Conservation (phyloP, 2,113 vertebrate genomes). For the Leiothrix lutea region DNA sequence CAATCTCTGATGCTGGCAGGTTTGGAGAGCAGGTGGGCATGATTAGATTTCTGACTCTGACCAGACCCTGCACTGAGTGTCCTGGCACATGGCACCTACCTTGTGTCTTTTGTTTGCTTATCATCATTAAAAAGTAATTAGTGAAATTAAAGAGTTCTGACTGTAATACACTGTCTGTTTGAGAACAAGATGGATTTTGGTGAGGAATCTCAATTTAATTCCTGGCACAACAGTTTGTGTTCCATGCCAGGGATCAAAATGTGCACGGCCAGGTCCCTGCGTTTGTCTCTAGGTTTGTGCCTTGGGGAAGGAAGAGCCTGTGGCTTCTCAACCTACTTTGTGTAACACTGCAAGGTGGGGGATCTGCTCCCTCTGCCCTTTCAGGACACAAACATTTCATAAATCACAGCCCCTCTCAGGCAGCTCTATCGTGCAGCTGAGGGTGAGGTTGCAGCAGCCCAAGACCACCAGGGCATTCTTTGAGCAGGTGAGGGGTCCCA, state of each 20-base stretch:
- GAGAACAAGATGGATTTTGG: neutral
- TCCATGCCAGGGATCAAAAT: neutral
- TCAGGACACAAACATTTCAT: neutral
- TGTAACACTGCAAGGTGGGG: neutral
- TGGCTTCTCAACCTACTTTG: neutral
- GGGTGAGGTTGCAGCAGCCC: neutral
- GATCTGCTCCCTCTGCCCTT: neutral
- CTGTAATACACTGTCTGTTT: neutral
- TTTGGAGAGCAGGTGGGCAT: constrained; percentile 40
- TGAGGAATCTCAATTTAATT: neutral
- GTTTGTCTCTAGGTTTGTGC: neutral
- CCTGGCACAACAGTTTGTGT: neutral
- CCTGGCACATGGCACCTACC: constrained; percentile 5
- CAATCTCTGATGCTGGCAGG: neutral
- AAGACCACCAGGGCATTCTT: neutral
- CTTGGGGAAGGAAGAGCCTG: neutral
- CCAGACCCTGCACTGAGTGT: neutral
- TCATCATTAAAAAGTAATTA: constrained; percentile 73
- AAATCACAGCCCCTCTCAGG: neutral
- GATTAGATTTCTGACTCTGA: constrained; percentile 33
- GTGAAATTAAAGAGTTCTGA: constrained; percentile 30
- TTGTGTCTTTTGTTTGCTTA: constrained; percentile 36
- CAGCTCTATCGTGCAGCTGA: neutral
- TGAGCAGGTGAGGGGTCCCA: neutral
- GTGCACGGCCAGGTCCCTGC: neutral